Conservation (phyloP, 2,888 invertebrate species). For the Hybos culiciformis region DNA sequence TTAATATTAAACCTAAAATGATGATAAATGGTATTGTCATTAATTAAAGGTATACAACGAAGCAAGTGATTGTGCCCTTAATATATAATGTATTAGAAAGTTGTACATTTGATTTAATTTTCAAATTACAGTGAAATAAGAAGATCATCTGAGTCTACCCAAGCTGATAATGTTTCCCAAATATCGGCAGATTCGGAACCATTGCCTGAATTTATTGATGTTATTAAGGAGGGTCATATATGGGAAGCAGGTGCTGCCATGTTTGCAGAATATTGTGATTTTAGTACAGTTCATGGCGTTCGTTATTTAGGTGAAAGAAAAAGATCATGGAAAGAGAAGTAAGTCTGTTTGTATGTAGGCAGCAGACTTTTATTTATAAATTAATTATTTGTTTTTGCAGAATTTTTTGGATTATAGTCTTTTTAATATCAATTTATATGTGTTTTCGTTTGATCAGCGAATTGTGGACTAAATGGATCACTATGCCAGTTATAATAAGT, state of each 20-base stretch:
- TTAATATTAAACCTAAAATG: too few species aligned
- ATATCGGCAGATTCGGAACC: not conserved
- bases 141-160: too few species aligned
- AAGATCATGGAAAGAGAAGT: constrained; percentile 40
- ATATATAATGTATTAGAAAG: too few species aligned
- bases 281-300: constrained; percentile 47
- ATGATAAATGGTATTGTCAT: too few species aligned
- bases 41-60: too few species aligned
- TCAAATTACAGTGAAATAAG: too few species aligned
- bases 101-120: too few species aligned
- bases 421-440: constrained; percentile 39
- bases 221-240: not conserved
- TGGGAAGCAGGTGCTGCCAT: not conserved
- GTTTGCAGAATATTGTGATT: constrained; percentile 39
- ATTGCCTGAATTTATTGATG: not conserved
- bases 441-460: constrained; percentile 41
- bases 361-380: not conserved
- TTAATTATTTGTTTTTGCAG: not conserved
- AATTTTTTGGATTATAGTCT: constrained; percentile 39
- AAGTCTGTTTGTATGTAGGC: not conserved
- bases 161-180: too few species aligned
- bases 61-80: too few species aligned
- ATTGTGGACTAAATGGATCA: constrained; percentile 47
- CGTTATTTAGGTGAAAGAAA: constrained; percentile 45
- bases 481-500: constrained; percentile 48